A percentile compares a stretch with the other conserved stretches of the same genome.
Conservation (phyloP, 2,888 invertebrate species). For the Beris chalybata region DNA sequence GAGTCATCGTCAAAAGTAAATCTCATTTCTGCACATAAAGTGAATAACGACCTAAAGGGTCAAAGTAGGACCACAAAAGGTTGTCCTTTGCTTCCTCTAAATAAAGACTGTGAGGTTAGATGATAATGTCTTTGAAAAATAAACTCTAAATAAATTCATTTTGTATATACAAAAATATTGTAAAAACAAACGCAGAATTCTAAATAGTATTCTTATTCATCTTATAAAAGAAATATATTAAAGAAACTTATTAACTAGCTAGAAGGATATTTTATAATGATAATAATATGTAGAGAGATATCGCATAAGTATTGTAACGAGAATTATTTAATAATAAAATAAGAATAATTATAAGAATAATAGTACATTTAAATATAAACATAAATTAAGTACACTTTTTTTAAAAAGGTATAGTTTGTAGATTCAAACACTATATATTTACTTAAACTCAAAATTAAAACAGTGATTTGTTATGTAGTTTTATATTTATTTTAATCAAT, state of each 20-base stretch:
- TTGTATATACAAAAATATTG: slow-evolving; percentile 3
- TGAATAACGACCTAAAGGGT: slow-evolving; percentile 38
- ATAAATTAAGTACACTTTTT: slow-evolving; percentile 1
- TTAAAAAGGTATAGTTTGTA: too few relatives aligned
- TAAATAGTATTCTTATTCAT: slow-evolving; percentile 6
- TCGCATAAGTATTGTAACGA: slow-evolving; percentile 30
- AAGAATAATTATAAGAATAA: slow-evolving; percentile 16
- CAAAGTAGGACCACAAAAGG: slow-evolving; percentile 37
- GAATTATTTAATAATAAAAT: slow-evolving; percentile 25
- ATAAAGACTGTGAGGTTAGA: slow-evolving; percentile 86
- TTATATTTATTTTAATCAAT: slow-evolving; percentile 24
- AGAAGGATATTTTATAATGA: slow-evolving; percentile 28
- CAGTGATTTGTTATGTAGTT: slow-evolving; percentile 32
- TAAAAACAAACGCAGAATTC: slow-evolving; percentile 12
- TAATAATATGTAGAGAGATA: slow-evolving; percentile 10
- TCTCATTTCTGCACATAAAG: slow-evolving; percentile 28
- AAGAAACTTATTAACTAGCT: slow-evolving; percentile 14
- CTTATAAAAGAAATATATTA: too few relatives aligned
- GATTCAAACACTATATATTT: too few relatives aligned
- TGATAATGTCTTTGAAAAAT: slow-evolving; percentile 61
- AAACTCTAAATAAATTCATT: too few relatives aligned
- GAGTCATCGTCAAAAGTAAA: slow-evolving; percentile 25
- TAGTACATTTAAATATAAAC: slow-evolving; percentile 21
- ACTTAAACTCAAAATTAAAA: not conserved
- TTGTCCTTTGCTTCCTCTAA: slow-evolving; percentile 61